A percentile compares a stretch with the other conserved stretches of the same genome.
These are phyloP conservation scores for Lagopus muta DNA, from an alignment of 2,113 vertebrate species.

Conservation along the genomic window DNA sequence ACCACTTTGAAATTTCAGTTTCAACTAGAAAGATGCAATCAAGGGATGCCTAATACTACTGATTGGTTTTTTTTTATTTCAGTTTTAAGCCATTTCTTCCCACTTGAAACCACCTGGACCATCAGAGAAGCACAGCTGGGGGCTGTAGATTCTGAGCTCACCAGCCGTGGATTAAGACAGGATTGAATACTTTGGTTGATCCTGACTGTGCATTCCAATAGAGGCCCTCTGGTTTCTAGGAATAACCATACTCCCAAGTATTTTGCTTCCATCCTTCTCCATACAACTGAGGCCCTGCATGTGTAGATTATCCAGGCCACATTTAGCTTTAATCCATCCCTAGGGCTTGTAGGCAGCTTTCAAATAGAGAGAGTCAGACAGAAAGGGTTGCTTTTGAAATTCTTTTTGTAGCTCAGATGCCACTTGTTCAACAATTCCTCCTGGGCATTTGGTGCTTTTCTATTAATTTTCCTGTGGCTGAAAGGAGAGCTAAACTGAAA, in stretches of 20 bases:
- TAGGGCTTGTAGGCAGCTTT: background rate
- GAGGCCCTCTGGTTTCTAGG: background rate
- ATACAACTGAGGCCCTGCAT: background rate
- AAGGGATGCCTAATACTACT: background rate
- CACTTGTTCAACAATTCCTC: constrained; percentile 41
- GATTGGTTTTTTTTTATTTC: background rate
- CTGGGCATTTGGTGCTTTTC: constrained; percentile 48
- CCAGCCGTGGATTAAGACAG: background rate
- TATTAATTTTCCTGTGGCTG: constrained; percentile 45
- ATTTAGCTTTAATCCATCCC: constrained; percentile 33
- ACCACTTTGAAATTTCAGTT: background rate
- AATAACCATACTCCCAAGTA: background rate
- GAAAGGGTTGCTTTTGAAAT: constrained; percentile 39
- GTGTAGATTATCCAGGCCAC: background rate
- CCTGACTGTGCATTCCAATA: background rate
- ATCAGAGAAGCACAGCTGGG: background rate
- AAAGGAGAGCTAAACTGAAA: constrained; percentile 37
- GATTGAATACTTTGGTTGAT: background rate
- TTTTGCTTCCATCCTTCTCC: background rate
- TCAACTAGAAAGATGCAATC: background rate
- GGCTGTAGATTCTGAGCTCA: background rate
- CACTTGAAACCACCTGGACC: background rate
- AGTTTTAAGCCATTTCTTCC: background rate
- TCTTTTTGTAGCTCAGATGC: constrained; percentile 26
- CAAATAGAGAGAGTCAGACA: constrained; percentile 10